Evolutionary conservation across 2,113 vertebrate species (phyloP).

Genomic region (Pholis gunnellus): DNA sequence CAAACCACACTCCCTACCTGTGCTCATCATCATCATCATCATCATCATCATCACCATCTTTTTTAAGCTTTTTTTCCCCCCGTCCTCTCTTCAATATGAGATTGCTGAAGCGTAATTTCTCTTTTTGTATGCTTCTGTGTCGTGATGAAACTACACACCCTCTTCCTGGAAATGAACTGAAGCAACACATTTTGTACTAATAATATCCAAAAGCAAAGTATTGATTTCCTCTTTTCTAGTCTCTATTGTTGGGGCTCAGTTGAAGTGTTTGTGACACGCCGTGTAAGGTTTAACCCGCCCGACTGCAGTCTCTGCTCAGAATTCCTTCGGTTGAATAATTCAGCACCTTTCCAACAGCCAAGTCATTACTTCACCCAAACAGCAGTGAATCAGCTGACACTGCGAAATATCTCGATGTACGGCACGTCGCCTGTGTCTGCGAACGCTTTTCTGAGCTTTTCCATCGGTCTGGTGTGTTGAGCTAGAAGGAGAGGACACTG

Average conservation of each 20-base stretch:
- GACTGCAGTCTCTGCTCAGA: background rate
- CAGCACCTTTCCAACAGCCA: constrained; percentile 8
- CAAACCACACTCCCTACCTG: background rate
- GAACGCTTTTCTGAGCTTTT: constrained; percentile 13
- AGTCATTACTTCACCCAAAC: constrained; percentile 40
- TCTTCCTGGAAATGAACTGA: constrained; percentile 36
- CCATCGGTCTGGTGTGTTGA: constrained; percentile 50
- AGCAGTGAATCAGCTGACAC: constrained; percentile 47
- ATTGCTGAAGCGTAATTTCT: background rate
- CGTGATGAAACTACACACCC: constrained; percentile 8
- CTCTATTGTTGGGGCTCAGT: background rate
- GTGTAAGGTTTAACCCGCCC: background rate
- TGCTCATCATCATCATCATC: background rate
- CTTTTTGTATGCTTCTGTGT: background rate
- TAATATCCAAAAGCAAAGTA: background rate
- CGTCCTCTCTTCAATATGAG: background rate
- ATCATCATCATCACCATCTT: background rate
- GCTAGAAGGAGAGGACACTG: constrained; percentile 43
- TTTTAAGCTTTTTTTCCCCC: background rate
- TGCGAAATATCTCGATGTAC: constrained; percentile 33
- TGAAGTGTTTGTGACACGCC: background rate
- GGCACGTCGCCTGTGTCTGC: constrained; percentile 35
- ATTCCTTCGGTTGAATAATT: constrained; percentile 44
- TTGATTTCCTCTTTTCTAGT: constrained; percentile 13
- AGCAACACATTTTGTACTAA: background rate